Base-by-base conservation (phyloP, 2,113 vertebrate species). In the Gavia stellata region DNA sequence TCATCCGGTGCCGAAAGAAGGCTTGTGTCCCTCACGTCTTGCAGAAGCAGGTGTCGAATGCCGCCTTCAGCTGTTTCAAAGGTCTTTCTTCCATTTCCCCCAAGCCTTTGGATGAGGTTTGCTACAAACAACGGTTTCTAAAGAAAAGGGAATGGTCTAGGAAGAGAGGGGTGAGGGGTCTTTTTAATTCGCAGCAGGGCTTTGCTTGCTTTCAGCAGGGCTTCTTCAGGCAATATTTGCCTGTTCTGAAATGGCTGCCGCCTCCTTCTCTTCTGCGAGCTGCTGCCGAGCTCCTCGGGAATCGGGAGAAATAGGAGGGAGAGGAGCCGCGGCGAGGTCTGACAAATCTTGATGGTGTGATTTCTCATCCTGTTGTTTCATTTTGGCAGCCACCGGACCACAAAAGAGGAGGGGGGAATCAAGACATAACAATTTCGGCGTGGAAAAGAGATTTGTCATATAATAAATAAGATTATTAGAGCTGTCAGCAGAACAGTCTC, bases 401-500 rank as follows among this genome's bases (percentile, higher is more conserved):
- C 86, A 71, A 85, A 92, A 81, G 62, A 38, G 20, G 4, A 17
- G 13, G 28, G 77, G 68, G 74, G 62, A 92, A 88, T 55, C 73
- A 25, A 94, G 63, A 75, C 36, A 36, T 53, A 59, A 63, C 83
- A 61, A 77, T 96, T 96, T 91, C 16, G 1, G 36, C 29, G 16
- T 9, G 1, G 67, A 63, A 72, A 86, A 91, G 42, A 93, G 61
- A 91, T 95, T 93, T 97, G 58, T 95, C 86, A 88, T 95, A 68
- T 86, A 95, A 97, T 91, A 96, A 90, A 81, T 88, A 89, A 80
- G 59, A 75, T 91, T 93, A 93, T 94, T 96, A 68, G 94, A 90
- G 86, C 50, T 97, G 71, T 88, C 75, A 96, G 81, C 82, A 95
- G 90, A 79, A 86, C 33, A 68, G n/a, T 49, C 38, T 65, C 50